A percentile compares a stretch with the other conserved stretches of the same genome.
phyloP scores from a whole-genome alignment of 2,888 invertebrate species.

The Nineta flava region DNA sequence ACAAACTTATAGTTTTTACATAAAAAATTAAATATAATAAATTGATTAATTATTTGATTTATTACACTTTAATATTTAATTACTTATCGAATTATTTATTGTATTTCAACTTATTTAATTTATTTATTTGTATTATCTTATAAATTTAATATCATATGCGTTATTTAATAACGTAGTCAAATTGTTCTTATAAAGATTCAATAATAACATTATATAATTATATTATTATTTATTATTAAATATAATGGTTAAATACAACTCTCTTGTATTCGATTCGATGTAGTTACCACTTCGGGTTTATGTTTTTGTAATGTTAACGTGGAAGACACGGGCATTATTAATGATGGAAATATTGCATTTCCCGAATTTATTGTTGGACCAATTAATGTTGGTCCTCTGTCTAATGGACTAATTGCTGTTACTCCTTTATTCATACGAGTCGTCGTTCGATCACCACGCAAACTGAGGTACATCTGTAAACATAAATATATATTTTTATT shows the following conservation, averaged over 20 bases:
- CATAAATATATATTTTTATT: constrained; percentile 12
- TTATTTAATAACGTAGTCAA: no score
- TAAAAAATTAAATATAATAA: no score
- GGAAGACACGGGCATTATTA: constrained; percentile 42
- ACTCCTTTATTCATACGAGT: constrained; percentile 45
- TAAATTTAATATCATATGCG: no score
- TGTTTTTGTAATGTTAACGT: constrained; percentile 65
- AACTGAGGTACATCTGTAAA: constrained; percentile 64
- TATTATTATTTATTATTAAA: background rate
- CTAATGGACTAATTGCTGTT: constrained; percentile 36
- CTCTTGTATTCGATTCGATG: constrained; percentile 76
- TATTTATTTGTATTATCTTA: no score
- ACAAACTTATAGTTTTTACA: no score
- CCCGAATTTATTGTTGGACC: background rate
- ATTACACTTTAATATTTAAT: no score
- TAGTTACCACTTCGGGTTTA: constrained; percentile 72
- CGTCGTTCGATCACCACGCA: constrained; percentile 24
- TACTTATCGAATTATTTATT: no score
- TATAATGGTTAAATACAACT: constrained; percentile 63
- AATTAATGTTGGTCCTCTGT: constrained; percentile 17
- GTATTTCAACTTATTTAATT: no score
- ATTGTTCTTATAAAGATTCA: no score
- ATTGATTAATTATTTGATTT: no score
- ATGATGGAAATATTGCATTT: constrained; percentile 17
- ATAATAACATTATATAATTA: no score